A percentile compares a stretch with the other conserved stretches of the same genome.
Conservation (phyloP, 2,888 invertebrate species). For the Orchesella flavescens region DNA sequence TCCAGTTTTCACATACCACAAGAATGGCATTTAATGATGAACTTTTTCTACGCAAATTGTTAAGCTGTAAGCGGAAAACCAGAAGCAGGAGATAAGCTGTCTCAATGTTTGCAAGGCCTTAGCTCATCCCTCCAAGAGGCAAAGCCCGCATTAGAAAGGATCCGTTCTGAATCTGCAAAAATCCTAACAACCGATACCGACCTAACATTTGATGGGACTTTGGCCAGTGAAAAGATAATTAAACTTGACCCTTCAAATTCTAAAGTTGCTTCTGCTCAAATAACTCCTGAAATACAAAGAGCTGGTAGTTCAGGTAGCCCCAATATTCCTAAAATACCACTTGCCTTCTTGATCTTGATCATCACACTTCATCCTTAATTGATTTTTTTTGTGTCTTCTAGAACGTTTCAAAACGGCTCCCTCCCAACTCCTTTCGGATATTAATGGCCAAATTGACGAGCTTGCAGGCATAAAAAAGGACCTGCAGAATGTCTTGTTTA, state of each 20-base stretch:
- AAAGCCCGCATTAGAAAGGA: slow-evolving; percentile 40
- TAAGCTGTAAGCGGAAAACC: slow-evolving; percentile 29
- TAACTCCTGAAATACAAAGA: slow-evolving; percentile 38
- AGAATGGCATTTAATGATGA: background rate
- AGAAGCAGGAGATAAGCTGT: slow-evolving; percentile 58
- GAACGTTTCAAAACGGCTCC: slow-evolving; percentile 38
- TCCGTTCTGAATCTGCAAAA: slow-evolving; percentile 24
- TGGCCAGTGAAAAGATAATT: slow-evolving; percentile 36
- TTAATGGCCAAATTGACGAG: slow-evolving; percentile 9
- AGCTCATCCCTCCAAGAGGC: slow-evolving; percentile 37
- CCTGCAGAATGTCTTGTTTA: slow-evolving; percentile 25
- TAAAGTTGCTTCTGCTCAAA: slow-evolving; percentile 27
- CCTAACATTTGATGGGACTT: slow-evolving; percentile 45
- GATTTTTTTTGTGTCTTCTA: background rate
- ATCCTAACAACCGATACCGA: slow-evolving; percentile 58
- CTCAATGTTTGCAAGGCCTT: slow-evolving; percentile 56
- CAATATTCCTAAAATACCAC: background rate
- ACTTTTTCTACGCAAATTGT: background rate
- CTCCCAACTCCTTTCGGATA: slow-evolving; percentile 32
- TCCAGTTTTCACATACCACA: background rate
- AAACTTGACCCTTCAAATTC: slow-evolving; percentile 18
- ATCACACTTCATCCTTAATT: too few relatives aligned
- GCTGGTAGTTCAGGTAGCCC: slow-evolving; percentile 33
- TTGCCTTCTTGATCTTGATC: too few relatives aligned
- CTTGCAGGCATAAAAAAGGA: slow-evolving; percentile 26